Evolutionary conservation across 53 echinoderm and acorn worm species (phyloP), one percentile per base, ranked within the genome.

Genomic region (Holothuria scabra): DNA sequence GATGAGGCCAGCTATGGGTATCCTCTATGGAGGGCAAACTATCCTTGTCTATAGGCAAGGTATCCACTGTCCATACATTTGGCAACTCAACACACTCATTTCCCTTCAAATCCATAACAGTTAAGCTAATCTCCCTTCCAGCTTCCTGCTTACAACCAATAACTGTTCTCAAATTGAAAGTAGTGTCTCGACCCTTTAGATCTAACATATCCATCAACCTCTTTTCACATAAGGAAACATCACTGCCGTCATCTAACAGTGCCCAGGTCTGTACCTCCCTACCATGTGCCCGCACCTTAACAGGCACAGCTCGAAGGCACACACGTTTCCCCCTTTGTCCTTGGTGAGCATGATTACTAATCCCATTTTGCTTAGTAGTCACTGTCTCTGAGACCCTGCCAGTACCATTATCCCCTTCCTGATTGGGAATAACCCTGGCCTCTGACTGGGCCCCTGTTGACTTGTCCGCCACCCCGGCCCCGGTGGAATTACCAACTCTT

Each of bases 21-120:
- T 76, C 83, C 68, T 89, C 79, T 30, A 57, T 22, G 3, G 8
- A 23, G 35, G 88, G 82, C 28, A 87, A 12, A 62, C 63, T 74
- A 26, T 52, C 23, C 22, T 72, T 65, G 56, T 80, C 61, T 22
- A 89, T 59, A 8, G 85, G 89, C 37, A 89, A 66, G 11, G 31
- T 76, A 18, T 84, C 46, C 8, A 89, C 89, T 9, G 89, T 78
- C 85, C 89, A 84, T 67, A 67, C 68, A 19, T 67, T 67, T 5
- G 68, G 68, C 68, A 67, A 31, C n/a, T 67, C 5, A 25, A 67
- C 34, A 24, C 19, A 22, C n/a, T 31, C 34, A 67, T 33, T 67
- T 24, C 68, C 68, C 20, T 25, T 20, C 19, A 67, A 20, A 31
- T 22, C 68, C 28, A 25, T 33, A 29, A 29, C 68, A 28, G 68